Evolutionary conservation across 2,113 vertebrate species (phyloP).

Genomic region (Otocyon megalotis): DNA sequence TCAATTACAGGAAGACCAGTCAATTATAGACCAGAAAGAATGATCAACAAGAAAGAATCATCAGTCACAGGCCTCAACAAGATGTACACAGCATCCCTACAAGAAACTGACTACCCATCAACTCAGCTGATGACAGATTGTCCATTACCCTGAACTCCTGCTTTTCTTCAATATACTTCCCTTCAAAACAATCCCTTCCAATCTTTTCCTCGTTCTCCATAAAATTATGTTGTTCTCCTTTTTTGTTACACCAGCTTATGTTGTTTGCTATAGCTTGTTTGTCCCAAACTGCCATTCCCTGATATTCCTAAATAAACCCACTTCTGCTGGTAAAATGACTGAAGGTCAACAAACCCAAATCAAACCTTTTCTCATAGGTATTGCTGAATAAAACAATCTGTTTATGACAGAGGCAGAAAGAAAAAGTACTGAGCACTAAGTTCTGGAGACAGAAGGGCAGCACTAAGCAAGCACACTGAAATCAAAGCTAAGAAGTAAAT

Average conservation of each 20-base stretch:
- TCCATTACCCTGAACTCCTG: not conserved
- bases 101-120: not conserved
- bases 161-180: not conserved
- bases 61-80: not conserved
- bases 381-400: not conserved
- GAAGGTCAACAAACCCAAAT: not conserved
- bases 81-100: not conserved
- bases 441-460: not conserved
- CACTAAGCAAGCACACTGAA: not conserved
- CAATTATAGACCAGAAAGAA: not conserved
- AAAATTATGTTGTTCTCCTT: not conserved
- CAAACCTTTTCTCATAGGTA: not conserved
- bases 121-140: not conserved
- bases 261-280: not conserved
- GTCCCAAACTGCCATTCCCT: not conserved
- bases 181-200: not conserved
- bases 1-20: not conserved
- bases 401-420: not conserved
- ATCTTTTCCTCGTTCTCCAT: not conserved
- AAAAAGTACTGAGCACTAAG: not conserved
- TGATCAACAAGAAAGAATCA: not conserved
- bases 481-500: not conserved
- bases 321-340: not conserved
- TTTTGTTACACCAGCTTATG: not conserved
- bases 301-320: not conserved